These are phyloP conservation scores for Agriopis aurantiaria DNA, from an alignment of 2,888 invertebrate species.

Conservation along the genomic window DNA sequence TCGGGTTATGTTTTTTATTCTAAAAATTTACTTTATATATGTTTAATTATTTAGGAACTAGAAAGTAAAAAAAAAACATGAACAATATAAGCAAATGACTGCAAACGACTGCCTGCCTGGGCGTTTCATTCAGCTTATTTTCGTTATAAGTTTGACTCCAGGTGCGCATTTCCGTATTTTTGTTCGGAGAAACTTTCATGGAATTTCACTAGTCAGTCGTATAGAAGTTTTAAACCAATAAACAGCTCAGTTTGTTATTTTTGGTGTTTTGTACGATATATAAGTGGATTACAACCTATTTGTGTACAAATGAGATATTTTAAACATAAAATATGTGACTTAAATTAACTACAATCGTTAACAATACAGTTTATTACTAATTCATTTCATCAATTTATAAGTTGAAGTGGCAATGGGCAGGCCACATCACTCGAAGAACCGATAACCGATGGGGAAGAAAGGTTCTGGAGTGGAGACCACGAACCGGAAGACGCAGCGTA, in stretches of 20 bases:
- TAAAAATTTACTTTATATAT: too few relatives aligned
- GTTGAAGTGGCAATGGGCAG: too few relatives aligned
- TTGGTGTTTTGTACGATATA: background rate
- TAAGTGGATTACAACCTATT: background rate
- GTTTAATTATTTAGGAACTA: background rate
- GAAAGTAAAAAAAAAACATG: background rate
- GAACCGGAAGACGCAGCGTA: too few relatives aligned
- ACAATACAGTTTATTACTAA: too few relatives aligned
- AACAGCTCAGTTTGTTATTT: conserved; percentile 12
- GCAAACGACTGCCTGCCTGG: conserved; percentile 18
- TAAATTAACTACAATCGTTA: too few relatives aligned
- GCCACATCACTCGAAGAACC: too few relatives aligned
- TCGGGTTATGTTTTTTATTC: too few relatives aligned
- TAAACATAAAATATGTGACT: too few relatives aligned
- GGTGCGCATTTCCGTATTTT: conserved; percentile 34
- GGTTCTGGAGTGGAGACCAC: too few relatives aligned
- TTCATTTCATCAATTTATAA: too few relatives aligned
- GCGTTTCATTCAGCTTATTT: conserved; percentile 28
- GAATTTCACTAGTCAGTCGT: conserved; percentile 34
- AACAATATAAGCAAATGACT: conserved; percentile 1
- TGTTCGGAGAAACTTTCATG: conserved; percentile 28
- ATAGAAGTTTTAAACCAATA: conserved; percentile 36
- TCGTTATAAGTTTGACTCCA: conserved; percentile 31
- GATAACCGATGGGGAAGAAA: too few relatives aligned
- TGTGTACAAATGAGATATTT: background rate